phyloP scores from a whole-genome alignment of 2,113 vertebrate genomes.

The Numida meleagris region DNA sequence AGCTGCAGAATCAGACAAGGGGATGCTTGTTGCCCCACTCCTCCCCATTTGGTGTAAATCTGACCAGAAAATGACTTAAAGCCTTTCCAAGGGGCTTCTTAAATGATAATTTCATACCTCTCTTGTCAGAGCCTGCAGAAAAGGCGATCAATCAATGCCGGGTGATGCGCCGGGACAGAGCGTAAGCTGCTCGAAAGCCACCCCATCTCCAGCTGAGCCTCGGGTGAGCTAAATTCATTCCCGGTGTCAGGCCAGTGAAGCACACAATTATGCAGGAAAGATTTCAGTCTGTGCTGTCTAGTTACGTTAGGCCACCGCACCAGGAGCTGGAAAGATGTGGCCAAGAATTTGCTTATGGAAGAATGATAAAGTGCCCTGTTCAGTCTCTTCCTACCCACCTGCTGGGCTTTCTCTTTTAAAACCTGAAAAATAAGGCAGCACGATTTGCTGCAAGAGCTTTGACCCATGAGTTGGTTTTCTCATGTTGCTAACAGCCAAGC shows the following conservation, averaged over 20 bases:
- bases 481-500: background rate
- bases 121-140: background rate
- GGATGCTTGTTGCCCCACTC: background rate
- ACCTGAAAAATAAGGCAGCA: background rate
- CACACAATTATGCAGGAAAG: background rate
- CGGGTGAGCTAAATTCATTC: background rate
- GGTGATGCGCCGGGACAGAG: background rate
- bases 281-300: background rate
- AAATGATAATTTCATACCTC: background rate
- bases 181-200: background rate
- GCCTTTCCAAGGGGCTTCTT: background rate
- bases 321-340: background rate
- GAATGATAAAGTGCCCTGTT: background rate
- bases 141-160: background rate
- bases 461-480: background rate
- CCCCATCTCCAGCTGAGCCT: background rate
- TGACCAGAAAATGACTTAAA: background rate
- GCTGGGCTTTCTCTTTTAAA: background rate
- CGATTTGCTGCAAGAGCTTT: background rate
- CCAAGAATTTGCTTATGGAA: slow-evolving; percentile 30
- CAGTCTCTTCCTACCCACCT: slow-evolving; percentile 26
- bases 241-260: background rate
- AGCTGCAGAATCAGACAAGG: background rate
- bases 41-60: background rate
- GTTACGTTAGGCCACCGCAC: background rate